Evolutionary conservation across 2,113 vertebrate species (phyloP).

Genomic region (Grus americana): DNA sequence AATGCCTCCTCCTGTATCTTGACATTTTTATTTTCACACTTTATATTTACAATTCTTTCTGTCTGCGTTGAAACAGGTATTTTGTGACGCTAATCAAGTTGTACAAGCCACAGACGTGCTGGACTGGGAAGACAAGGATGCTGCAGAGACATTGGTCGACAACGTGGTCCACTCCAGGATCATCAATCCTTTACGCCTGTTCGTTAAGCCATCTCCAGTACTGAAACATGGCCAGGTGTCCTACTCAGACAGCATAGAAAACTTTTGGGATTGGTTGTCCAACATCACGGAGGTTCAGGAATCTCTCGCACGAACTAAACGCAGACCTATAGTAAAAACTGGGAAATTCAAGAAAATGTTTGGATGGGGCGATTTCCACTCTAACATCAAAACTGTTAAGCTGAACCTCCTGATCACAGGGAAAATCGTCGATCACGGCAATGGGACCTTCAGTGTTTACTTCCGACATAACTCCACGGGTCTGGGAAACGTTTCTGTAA

Average conservation of each 20-base stretch:
- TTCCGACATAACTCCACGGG: constrained; percentile 99
- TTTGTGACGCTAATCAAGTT: constrained; percentile 78
- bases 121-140: constrained; percentile 87
- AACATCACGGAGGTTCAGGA: constrained; percentile 93
- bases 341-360: constrained; percentile 99
- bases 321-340: constrained; percentile 97
- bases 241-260: constrained; percentile 89
- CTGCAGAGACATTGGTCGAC: constrained; percentile 81
- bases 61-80: constrained; percentile 76
- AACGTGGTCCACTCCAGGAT: constrained; percentile 83
- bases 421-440: constrained; percentile 98
- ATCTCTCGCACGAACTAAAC: constrained; percentile 92
- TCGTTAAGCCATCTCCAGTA: constrained; percentile 86
- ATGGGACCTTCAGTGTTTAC: constrained; percentile 98
- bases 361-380: constrained; percentile 99
- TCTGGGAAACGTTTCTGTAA: constrained; percentile 95
- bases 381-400: constrained; percentile 98
- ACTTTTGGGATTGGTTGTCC: constrained; percentile 98
- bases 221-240: constrained; percentile 85
- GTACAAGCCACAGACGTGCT: constrained; percentile 78
- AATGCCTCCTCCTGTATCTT: neutral
- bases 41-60: neutral
- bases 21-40: neutral
- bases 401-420: constrained; percentile 98
- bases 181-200: constrained; percentile 90